Base-by-base conservation (phyloP, 35 echinoderm and acorn worm species). In the Hemicentrotus pulcherrimus region DNA sequence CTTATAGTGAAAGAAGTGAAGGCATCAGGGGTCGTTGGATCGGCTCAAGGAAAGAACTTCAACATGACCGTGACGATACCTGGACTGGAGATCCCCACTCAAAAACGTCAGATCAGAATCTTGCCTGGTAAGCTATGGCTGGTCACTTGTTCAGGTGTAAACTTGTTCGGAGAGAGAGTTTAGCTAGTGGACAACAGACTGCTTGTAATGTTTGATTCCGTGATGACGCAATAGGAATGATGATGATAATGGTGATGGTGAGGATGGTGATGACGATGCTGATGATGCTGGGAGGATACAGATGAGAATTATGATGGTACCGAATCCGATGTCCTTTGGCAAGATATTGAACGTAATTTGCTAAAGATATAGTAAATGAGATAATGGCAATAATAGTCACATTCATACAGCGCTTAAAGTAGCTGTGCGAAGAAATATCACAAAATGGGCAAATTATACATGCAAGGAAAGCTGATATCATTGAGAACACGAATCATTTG, bases 1-100 rank as follows among this genome's bases (percentile, higher is more conserved):
- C 96, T 99, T 0, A 33, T 98, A 18, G 95, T 99, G 16, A 99
- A 98, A 94, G 94, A 95, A 48, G 95, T 99, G 2, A 99, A 85
- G 46, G 98, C 98, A 16, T 92, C 35, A 5, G 98, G 97, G 19
- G 95, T 96, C 31, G 97, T 99, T 2, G 95, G 95, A 2, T 96
- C 97, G 50, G 70, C 94, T n/a, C 95, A 94, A 33, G 97, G 97
- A 41, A 97, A 97, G 94, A 96, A 97, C 55, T 99, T 96, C 94
- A 97, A 85, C 85, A 89, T 99, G 0, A 97, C 96, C 32, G 92
- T 98, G 22, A 97, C 94, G 30, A 92, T 99, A n/a, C 96, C 97
- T 4, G 95, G 95, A 47, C 94, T 99, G 48, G 94, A 95, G 22
- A 94, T 95, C 33, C 94, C 97, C 16, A 86, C 65, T 61, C 97